phyloP scores from a whole-genome alignment of 2,113 vertebrate species.

The Megaceryle maxima region DNA sequence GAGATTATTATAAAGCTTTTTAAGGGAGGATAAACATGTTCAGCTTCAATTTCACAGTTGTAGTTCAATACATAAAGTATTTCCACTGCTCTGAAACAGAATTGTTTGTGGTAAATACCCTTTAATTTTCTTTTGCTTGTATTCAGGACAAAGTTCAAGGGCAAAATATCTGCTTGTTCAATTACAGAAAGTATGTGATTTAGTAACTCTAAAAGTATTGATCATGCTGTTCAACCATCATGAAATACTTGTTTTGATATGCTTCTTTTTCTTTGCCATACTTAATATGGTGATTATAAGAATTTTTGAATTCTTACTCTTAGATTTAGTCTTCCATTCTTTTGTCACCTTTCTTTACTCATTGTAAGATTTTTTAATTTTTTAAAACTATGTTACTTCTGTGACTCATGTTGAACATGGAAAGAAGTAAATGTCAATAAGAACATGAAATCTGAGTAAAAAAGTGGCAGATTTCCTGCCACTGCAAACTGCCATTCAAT shows the following conservation, averaged over 20 bases:
- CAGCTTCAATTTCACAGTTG: not conserved
- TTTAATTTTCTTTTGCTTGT: not conserved
- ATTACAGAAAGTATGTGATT: not conserved
- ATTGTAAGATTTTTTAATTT: not conserved
- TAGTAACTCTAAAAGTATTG: not conserved
- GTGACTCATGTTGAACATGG: not conserved
- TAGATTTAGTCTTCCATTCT: not conserved
- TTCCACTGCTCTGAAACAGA: not conserved
- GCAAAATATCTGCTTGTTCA: not conserved
- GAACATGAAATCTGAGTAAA: not conserved
- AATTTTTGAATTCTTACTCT: not conserved
- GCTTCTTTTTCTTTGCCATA: not conserved
- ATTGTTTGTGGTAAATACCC: not conserved
- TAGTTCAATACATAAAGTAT: not conserved
- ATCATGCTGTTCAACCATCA: not conserved
- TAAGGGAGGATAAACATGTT: not conserved
- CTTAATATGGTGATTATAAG: not conserved
- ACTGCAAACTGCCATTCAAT: not conserved
- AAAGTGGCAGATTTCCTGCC: not conserved
- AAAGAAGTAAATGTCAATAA: not conserved
- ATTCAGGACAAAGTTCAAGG: not conserved
- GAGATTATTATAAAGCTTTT: not conserved
- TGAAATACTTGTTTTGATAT: not conserved
- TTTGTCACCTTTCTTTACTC: not conserved
- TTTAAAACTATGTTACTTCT: not conserved